These are phyloP conservation scores for Epizoanthus rinbou DNA, from an alignment of 92 coral and sea anemone genomes.

Conservation along the genomic window DNA sequence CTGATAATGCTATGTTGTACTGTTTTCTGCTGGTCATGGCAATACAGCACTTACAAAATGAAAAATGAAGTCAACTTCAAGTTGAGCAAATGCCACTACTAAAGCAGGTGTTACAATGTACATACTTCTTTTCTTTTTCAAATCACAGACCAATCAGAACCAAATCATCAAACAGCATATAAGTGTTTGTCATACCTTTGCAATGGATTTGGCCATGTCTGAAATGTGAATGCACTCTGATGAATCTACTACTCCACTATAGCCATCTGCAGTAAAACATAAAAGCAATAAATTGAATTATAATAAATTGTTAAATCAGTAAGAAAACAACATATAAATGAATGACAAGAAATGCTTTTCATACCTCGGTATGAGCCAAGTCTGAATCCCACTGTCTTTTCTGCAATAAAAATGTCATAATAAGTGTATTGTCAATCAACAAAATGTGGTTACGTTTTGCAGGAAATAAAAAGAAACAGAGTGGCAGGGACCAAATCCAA, in stretches of 20 bases:
- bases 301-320: background rate
- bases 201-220: conserved; percentile 73
- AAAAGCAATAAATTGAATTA: background rate
- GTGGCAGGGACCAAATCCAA: too few species aligned
- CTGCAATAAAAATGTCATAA: conserved; percentile 45
- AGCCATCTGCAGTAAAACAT: conserved; percentile 69
- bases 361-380: conserved; percentile 92
- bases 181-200: conserved; percentile 50
- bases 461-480: too few species aligned
- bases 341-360: background rate
- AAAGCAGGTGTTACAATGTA: too few species aligned
- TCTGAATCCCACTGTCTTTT: conserved; percentile 91
- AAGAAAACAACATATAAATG: background rate
- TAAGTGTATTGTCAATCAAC: too few species aligned
- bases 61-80: too few species aligned
- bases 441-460: background rate
- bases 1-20: too few species aligned
- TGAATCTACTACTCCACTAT: conserved; percentile 91
- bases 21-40: too few species aligned
- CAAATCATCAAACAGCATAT: background rate
- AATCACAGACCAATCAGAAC: background rate
- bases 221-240: conserved; percentile 90
- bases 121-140: background rate
- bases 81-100: too few species aligned
- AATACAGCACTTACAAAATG: too few species aligned